These are phyloP conservation scores for Pomatorhinus ruficollis DNA, from an alignment of 2,113 vertebrate species.

Conservation along the genomic window DNA sequence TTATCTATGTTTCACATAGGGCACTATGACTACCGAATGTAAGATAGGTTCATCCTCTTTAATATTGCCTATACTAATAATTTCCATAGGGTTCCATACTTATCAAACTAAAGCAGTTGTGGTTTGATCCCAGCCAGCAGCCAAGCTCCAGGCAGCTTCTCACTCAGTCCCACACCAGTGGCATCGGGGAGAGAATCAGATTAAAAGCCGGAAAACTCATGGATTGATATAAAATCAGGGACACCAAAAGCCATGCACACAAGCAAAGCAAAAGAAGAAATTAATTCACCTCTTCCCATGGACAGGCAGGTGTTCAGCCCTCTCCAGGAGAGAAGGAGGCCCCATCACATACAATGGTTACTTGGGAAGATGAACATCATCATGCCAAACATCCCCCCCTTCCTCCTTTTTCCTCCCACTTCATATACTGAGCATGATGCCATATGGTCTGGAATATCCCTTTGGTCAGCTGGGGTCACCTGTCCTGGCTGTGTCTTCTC, in stretches of 20 bases:
- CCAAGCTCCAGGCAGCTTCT: neutral
- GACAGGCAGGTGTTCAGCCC: neutral
- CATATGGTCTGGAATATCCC: neutral
- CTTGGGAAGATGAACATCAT: neutral
- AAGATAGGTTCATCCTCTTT: neutral
- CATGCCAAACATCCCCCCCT: no score
- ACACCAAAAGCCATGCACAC: neutral
- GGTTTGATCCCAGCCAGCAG: neutral
- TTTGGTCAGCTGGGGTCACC: neutral
- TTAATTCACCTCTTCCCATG: neutral
- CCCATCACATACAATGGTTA: neutral
- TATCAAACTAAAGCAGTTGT: neutral
- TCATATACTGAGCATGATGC: neutral
- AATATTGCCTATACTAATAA: neutral
- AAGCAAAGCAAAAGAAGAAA: neutral
- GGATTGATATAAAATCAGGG: neutral
- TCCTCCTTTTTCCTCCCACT: neutral
- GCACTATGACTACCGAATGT: neutral
- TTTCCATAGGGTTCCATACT: neutral
- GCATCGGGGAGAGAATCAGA: fast-evolving
- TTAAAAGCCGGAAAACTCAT: neutral
- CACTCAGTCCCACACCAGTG: fast-evolving
- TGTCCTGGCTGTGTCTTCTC: neutral
- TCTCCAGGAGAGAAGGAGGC: neutral
- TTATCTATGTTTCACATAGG: neutral